phyloP scores from a whole-genome alignment of 2,888 invertebrate genomes.

The Tribolium freemani region DNA sequence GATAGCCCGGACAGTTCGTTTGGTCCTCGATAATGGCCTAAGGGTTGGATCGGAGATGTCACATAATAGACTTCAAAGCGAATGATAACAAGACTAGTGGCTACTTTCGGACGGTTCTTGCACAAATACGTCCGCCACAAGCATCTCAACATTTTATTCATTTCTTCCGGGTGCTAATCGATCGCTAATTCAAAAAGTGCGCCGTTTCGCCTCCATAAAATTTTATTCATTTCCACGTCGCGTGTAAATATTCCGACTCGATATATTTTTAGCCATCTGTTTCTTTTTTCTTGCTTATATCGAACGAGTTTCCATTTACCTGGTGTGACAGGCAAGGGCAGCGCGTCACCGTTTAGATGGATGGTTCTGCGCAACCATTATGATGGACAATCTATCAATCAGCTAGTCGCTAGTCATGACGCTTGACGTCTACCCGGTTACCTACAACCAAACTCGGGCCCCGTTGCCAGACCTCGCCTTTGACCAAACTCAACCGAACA shows the following conservation, averaged over 20 bases:
- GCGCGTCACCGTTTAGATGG: slow-evolving; percentile 63
- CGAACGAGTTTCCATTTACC: slow-evolving; percentile 57
- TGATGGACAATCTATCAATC: slow-evolving; percentile 70
- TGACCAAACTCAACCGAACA: neutral
- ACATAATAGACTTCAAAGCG: slow-evolving; percentile 37
- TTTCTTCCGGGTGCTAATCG: neutral
- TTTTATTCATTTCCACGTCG: slow-evolving; percentile 17
- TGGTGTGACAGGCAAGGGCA: slow-evolving; percentile 60
- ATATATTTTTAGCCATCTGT: slow-evolving; percentile 40
- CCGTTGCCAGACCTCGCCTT: neutral
- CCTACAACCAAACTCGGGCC: slow-evolving; percentile 16
- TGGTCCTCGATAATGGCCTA: slow-evolving; percentile 52
- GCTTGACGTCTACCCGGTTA: slow-evolving; percentile 58
- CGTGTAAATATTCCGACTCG: slow-evolving; percentile 25
- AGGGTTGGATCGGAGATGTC: slow-evolving; percentile 33
- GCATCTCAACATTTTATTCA: neutral
- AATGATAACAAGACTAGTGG: slow-evolving; percentile 36
- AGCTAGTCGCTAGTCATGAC: slow-evolving; percentile 65
- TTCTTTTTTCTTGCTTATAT: slow-evolving; percentile 43
- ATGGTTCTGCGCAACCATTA: slow-evolving; percentile 66
- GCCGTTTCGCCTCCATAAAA: neutral
- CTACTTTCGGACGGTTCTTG: slow-evolving; percentile 19
- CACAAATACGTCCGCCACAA: neutral
- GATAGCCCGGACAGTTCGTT: slow-evolving; percentile 48
- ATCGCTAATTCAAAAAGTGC: neutral